Conservation (phyloP, 2,797 vertebrate genomes). For the Enteromius trimaculatus region DNA sequence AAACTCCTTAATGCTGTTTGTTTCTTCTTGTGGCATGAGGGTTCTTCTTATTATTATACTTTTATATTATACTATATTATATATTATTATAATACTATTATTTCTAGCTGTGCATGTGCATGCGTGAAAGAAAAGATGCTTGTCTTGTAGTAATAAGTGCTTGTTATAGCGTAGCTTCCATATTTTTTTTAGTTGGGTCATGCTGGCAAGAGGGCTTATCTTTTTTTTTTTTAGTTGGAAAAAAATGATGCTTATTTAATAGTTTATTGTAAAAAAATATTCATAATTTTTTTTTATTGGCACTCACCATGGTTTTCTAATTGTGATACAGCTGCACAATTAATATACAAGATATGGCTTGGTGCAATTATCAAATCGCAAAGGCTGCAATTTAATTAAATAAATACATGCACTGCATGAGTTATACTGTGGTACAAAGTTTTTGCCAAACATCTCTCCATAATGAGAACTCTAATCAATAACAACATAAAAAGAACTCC, state of each 20-base stretch:
- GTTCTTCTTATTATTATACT: slow-evolving; percentile 16
- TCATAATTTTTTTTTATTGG: neutral
- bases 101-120: neutral
- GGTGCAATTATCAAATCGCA: neutral
- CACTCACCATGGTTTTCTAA: neutral
- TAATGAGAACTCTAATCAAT: neutral
- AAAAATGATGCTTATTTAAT: neutral
- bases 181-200: neutral
- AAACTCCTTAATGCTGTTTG: slow-evolving; percentile 53
- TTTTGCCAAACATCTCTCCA: neutral
- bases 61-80: too few species aligned
- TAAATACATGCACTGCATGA: neutral
- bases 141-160: neutral
- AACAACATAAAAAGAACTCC: neutral
- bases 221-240: neutral
- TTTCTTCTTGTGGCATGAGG: slow-evolving; percentile 23
- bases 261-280: neutral
- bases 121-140: neutral
- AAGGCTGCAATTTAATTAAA: neutral
- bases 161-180: neutral
- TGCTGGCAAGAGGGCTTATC: neutral
- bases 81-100: neutral
- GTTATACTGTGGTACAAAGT: neutral
- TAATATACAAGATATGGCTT: neutral
- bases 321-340: neutral